phyloP scores from a whole-genome alignment of 2,888 invertebrate genomes.

The Boloria selene region DNA sequence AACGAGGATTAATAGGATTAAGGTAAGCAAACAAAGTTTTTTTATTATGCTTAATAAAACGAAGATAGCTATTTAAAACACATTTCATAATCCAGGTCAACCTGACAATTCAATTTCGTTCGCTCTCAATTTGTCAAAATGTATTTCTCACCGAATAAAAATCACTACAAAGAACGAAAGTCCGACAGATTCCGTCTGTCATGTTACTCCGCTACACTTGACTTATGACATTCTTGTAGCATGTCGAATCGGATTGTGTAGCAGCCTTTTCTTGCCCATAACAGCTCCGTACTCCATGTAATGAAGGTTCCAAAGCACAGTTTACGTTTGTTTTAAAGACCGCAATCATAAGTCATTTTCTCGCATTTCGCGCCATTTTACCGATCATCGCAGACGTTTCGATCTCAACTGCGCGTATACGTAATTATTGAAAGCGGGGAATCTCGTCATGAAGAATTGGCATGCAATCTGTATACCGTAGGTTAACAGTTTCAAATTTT shows the following conservation, averaged over 20 bases:
- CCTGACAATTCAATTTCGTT: constrained; percentile 29
- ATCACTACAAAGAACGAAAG: constrained; percentile 30
- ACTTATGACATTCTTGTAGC: constrained; percentile 46
- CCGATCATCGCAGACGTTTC: constrained; percentile 55
- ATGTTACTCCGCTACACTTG: constrained; percentile 36
- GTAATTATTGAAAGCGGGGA: constrained; percentile 60
- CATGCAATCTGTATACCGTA: constrained; percentile 44
- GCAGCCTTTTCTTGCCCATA: constrained; percentile 44
- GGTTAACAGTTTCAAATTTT: constrained; percentile 23
- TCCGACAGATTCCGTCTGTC: constrained; percentile 28
- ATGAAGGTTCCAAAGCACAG: constrained; percentile 53
- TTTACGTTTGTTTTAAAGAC: constrained; percentile 68
- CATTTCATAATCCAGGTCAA: constrained; percentile 18
- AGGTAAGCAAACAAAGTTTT: no score
- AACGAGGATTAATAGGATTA: no score
- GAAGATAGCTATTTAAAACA: neutral
- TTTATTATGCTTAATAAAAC: no score
- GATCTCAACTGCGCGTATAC: constrained; percentile 52
- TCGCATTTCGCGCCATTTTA: constrained; percentile 65
- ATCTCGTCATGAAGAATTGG: constrained; percentile 49
- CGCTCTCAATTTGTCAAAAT: constrained; percentile 15
- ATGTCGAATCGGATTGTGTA: constrained; percentile 46
- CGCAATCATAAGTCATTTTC: constrained; percentile 73
- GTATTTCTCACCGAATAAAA: constrained; percentile 18
- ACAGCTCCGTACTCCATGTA: constrained; percentile 49